These are phyloP conservation scores for Poecile montanus DNA, from an alignment of 2,797 vertebrate genomes.

Conservation along the genomic window DNA sequence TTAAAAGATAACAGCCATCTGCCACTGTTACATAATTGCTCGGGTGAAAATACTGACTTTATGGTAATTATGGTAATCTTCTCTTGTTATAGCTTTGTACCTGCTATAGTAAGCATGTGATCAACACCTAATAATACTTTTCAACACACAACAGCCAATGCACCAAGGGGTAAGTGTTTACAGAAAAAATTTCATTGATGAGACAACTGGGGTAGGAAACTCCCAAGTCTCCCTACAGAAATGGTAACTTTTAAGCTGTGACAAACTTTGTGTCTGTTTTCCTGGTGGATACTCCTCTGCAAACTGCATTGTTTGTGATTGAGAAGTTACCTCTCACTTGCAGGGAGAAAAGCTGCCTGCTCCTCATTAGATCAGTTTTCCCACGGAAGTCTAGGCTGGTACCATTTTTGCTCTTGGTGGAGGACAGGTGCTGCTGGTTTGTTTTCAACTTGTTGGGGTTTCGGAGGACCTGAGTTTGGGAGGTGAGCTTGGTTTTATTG, in stretches of 20 bases:
- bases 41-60: conserved; percentile 24
- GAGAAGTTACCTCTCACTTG: neutral
- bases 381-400: neutral
- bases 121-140: neutral
- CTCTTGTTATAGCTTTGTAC: neutral
- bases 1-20: conserved; percentile 4
- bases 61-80: neutral
- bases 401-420: neutral
- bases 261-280: neutral
- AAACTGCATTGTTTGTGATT: neutral
- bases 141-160: neutral
- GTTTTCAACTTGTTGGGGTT: accelerated
- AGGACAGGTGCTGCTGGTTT: accelerated
- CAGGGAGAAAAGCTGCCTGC: neutral
- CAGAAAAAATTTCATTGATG: neutral
- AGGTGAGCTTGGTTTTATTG: neutral
- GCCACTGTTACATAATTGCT: neutral
- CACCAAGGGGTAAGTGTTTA: neutral
- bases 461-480: neutral
- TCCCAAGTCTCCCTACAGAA: neutral
- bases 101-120: neutral
- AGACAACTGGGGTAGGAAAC: neutral
- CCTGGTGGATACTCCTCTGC: neutral
- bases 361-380: neutral
- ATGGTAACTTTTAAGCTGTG: neutral